These are phyloP conservation scores for Muntiacus reevesi DNA, from an alignment of 2,113 vertebrate species.

Conservation along the genomic window DNA sequence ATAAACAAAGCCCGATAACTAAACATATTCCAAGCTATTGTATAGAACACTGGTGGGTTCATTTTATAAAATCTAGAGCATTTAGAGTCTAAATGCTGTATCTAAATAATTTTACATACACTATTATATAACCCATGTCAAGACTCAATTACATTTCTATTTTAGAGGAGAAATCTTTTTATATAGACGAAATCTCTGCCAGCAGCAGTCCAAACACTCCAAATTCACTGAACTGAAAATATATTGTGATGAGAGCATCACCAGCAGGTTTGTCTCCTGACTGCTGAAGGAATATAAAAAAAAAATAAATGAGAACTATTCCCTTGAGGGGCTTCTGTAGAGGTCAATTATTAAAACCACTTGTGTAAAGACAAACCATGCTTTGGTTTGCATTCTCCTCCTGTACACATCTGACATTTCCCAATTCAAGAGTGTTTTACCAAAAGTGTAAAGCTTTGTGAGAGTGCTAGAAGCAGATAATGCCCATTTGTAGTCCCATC, in stretches of 20 bases:
- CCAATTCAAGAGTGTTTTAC: background rate
- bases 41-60: background rate
- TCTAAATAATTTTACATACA: slow-evolving; percentile 69
- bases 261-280: slow-evolving; percentile 51
- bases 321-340: slow-evolving; percentile 14
- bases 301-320: slow-evolving; percentile 71
- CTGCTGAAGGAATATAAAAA: slow-evolving; percentile 45
- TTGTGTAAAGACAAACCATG: slow-evolving; percentile 27
- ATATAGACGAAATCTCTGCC: slow-evolving; percentile 65
- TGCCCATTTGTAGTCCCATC: background rate
- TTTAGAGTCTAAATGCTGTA: slow-evolving; percentile 33
- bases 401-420: slow-evolving; percentile 45
- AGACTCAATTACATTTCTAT: slow-evolving; percentile 61
- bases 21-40: slow-evolving; percentile 23
- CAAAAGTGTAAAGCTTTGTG: background rate
- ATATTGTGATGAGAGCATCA: slow-evolving; percentile 45
- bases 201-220: slow-evolving; percentile 70
- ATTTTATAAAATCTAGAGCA: slow-evolving; percentile 47
- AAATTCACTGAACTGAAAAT: slow-evolving; percentile 73
- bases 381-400: slow-evolving; percentile 24
- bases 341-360: slow-evolving; percentile 62
- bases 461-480: background rate
- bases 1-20: background rate
- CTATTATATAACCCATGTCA: slow-evolving; percentile 51
- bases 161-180: slow-evolving; percentile 75